Conservation (phyloP, 2,113 vertebrate species). For the Mixornis gularis region DNA sequence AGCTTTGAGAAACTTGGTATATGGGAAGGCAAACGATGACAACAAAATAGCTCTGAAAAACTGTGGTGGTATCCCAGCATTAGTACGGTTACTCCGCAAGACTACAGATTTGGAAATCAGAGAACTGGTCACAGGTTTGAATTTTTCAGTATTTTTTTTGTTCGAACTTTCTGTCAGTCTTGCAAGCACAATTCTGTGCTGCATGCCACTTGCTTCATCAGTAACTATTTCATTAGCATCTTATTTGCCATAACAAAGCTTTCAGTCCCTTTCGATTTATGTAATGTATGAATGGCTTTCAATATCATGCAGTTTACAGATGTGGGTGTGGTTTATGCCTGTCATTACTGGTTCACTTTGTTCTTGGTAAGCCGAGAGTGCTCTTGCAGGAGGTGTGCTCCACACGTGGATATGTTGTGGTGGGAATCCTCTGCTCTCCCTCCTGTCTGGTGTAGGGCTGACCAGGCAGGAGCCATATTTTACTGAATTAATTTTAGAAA, state of each 20-base stretch:
- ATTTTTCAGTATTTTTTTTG: background rate
- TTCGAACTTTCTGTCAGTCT: background rate
- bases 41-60: slow-evolving; percentile 98
- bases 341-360: background rate
- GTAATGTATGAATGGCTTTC: background rate
- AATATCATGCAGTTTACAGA: background rate
- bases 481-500: background rate
- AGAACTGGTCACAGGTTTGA: slow-evolving; percentile 96
- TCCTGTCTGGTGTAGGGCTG: background rate
- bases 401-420: rapidly evolving
- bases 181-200: background rate
- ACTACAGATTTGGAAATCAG: slow-evolving; percentile 93
- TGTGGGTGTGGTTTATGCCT: background rate
- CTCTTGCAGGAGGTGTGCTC: background rate
- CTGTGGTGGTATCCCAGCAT: slow-evolving; percentile 93
- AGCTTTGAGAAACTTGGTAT: slow-evolving; percentile 94
- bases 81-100: slow-evolving; percentile 94
- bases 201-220: background rate
- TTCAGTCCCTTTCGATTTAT: background rate
- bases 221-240: background rate
- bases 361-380: background rate
- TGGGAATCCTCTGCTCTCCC: background rate
- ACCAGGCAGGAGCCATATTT: background rate
- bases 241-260: background rate
- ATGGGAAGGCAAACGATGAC: slow-evolving; percentile 96